Evolutionary conservation across 2,797 vertebrate species (phyloP), one percentile per base, ranked within the genome.

Genomic region (Podarcis siculus): DNA sequence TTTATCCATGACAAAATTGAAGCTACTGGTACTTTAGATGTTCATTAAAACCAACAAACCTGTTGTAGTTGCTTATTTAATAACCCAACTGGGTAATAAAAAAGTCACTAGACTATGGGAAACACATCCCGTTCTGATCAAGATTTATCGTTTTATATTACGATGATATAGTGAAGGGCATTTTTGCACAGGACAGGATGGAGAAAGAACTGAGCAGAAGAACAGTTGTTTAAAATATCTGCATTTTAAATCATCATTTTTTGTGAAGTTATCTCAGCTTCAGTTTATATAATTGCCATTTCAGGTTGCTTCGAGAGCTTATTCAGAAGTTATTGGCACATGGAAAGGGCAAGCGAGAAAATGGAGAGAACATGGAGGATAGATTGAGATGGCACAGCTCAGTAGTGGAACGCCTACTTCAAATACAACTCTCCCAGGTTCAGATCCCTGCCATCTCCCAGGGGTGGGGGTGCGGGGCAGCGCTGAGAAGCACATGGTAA

Each of bases 31-130:
- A 4, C 37, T 87, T 35, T 27, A 35, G 8, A n/a, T 69, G 19
- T 37, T 66, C 37, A n/a, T 58, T 64, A 25, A 90, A 89, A 72
- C 64, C 32, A 10, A 89, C 89, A 90, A 37, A 89, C 3, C 15
- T n/a, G 75, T 64, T 35, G 23, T 37, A 9, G 17, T 39, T 13
- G 66, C 61, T 9, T 64, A 69, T 0, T 0, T 5, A 79, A 83
- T 58, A 83, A 6, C 8, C 77, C 32, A 78, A 30, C 30, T 72
- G 81, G 13, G 86, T 35, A 1, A 55, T 55, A 87, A 55, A 92
- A 87, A 86, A 77, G 42, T 0, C 0, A 85, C 21, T 1, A 73
- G n/a, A n/a, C n/a, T n/a, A n/a, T n/a, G n/a, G n/a, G n/a, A n/a
- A n/a, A n/a, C 5, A 32, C 1, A 25, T 58, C 17, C 37, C 3